Conservation (phyloP, 1,140 invertebrate species). For the Drosophila navojoa region DNA sequence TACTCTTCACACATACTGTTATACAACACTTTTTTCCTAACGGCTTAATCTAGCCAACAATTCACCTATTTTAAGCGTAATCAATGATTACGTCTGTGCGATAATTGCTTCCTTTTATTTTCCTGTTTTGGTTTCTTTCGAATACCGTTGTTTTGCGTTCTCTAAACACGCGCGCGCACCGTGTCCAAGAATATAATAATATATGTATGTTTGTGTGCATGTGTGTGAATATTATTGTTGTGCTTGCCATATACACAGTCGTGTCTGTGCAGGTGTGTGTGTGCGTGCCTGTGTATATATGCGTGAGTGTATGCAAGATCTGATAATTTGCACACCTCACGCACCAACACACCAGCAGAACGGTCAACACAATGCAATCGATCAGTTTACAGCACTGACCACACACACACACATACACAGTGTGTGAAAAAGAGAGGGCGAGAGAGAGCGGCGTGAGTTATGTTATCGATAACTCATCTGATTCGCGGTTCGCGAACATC, state of each 20-base stretch:
- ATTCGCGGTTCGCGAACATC: conserved; percentile 17
- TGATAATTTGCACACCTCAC: conserved; percentile 42
- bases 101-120: conserved; percentile 50
- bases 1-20: no score
- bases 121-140: conserved; percentile 41
- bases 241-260: conserved; percentile 1
- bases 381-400: conserved; percentile 26
- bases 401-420: conserved; percentile 4
- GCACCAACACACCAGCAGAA: conserved; percentile 18
- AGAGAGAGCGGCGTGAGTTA: conserved; percentile 4
- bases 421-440: not conserved
- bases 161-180: conserved; percentile 72
- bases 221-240: conserved; percentile 7
- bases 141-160: conserved; percentile 67
- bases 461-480: conserved; percentile 45
- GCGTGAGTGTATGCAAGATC: conserved; percentile 1
- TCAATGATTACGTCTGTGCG: conserved; percentile 56
- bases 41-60: not conserved
- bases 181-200: conserved; percentile 40
- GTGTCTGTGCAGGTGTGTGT: not conserved
- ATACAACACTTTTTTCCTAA: conserved; percentile 9
- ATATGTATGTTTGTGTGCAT: conserved; percentile 1
- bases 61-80: conserved; percentile 53
- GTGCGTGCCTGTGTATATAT: not conserved
- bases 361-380: conserved; percentile 6